Conservation (phyloP, 2,888 invertebrate species). For the Limnephilus lunatus region DNA sequence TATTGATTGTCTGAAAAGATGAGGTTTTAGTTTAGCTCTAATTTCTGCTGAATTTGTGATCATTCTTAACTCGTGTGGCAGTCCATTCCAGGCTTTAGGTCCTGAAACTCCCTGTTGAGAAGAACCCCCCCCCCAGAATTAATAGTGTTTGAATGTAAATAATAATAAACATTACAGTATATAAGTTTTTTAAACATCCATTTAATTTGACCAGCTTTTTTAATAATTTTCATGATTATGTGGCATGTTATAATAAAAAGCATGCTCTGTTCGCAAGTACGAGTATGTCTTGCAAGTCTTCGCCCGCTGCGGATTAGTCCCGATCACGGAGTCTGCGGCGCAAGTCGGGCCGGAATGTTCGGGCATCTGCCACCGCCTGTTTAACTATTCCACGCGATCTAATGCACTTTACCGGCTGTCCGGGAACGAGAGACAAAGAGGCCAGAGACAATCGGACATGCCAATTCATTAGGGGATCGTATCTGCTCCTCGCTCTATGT, state of each 20-base stretch:
- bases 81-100: no score
- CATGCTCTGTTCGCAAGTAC: not conserved
- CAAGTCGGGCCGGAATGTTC: slow-evolving; percentile 48
- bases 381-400: slow-evolving; percentile 60
- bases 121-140: no score
- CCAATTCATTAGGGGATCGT: slow-evolving; percentile 33
- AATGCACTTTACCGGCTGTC: slow-evolving; percentile 55
- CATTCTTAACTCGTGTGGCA: no score
- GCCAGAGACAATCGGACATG: slow-evolving; percentile 41
- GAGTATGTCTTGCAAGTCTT: slow-evolving; percentile 3
- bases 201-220: no score
- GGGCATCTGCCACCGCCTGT: slow-evolving; percentile 54
- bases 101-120: no score
- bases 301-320: slow-evolving; percentile 49
- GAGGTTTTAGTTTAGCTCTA: no score
- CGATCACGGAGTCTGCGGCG: slow-evolving; percentile 57
- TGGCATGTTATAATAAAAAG: not conserved
- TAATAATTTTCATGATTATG: no score
- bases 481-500: not conserved
- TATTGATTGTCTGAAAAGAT: no score
- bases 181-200: no score
- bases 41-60: no score
- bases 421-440: slow-evolving; percentile 19
- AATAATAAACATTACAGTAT: no score
- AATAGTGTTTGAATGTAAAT: no score